Percentiles rank a stretch among this genome's conserved stretches.
These are phyloP conservation scores for Rhinatrema bivittatum DNA, from an alignment of 2,797 vertebrate species.

Conservation along the genomic window DNA sequence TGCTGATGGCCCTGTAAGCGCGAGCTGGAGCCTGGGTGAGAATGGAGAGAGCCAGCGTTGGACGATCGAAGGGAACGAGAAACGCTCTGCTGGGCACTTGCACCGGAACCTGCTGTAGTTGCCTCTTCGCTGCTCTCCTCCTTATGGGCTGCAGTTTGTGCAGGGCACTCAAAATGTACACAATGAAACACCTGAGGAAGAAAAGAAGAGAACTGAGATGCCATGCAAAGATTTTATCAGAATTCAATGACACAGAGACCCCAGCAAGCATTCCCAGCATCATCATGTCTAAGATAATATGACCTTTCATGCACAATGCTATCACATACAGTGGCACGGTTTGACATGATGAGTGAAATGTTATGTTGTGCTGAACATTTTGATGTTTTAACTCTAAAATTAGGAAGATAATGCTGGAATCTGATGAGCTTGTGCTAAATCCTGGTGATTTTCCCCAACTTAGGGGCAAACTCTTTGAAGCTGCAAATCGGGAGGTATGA, in stretches of 20 bases:
- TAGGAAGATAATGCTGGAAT: too few species aligned
- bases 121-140: constrained; percentile 64
- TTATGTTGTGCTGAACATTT: too few species aligned
- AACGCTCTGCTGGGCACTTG: constrained; percentile 40
- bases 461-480: too few species aligned
- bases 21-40: constrained; percentile 34
- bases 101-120: constrained; percentile 34
- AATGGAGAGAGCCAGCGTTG: constrained; percentile 54
- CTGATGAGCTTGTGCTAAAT: too few species aligned
- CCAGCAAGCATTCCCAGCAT: too few species aligned
- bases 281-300: too few species aligned
- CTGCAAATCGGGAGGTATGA: too few species aligned
- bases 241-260: not conserved
- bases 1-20: constrained; percentile 29
- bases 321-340: too few species aligned
- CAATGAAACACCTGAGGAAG: constrained; percentile 88
- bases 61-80: constrained; percentile 49
- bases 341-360: too few species aligned
- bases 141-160: constrained; percentile 69
- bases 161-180: constrained; percentile 94
- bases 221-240: not conserved
- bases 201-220: constrained; percentile 8
- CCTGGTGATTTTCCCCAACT: too few species aligned
- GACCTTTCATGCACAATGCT: too few species aligned
- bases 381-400: too few species aligned